phyloP scores from a whole-genome alignment of 2,888 invertebrate species.

The Tenthredo livida region DNA sequence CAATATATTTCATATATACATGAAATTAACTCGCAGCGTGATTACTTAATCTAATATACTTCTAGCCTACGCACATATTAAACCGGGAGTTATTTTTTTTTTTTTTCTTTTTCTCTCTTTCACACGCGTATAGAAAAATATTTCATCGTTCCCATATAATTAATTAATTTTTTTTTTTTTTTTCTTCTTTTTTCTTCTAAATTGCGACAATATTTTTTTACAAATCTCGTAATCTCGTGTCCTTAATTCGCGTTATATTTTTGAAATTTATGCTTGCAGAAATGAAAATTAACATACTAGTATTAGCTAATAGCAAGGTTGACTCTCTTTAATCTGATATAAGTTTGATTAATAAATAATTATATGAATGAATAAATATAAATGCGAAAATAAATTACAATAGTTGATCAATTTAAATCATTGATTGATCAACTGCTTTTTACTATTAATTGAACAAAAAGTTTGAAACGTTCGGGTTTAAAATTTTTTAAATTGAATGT shows the following conservation, averaged over 20 bases:
- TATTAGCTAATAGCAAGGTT: too few relatives aligned
- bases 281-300: too few relatives aligned
- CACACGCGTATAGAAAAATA: not conserved
- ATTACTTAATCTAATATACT: not conserved
- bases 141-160: not conserved
- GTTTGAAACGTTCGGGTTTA: not conserved
- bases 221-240: too few relatives aligned
- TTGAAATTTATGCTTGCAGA: too few relatives aligned
- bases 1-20: not conserved
- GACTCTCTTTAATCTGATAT: not conserved
- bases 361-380: not conserved
- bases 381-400: not conserved
- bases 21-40: not conserved
- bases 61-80: not conserved
- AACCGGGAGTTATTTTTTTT: not conserved
- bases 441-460: not conserved
- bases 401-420: not conserved
- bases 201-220: too few relatives aligned
- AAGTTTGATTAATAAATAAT: slow-evolving; percentile 3
- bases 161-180: too few relatives aligned
- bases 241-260: too few relatives aligned
- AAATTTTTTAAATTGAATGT: not conserved
- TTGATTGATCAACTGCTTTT: not conserved
- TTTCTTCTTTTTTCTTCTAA: not conserved
- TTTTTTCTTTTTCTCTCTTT: not conserved